phyloP scores from a whole-genome alignment of 2,113 vertebrate genomes.

The Tachycineta bicolor region DNA sequence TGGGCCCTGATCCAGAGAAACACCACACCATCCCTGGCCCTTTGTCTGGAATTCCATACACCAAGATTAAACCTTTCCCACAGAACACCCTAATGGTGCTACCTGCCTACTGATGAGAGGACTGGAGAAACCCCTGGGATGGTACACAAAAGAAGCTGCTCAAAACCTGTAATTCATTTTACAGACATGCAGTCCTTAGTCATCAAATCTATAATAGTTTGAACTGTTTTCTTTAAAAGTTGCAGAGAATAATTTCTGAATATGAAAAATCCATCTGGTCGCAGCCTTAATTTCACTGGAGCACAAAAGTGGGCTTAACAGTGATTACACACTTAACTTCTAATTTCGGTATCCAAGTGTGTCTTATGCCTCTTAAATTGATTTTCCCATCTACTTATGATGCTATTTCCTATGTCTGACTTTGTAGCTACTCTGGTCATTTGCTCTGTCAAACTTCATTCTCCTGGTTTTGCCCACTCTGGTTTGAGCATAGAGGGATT shows the following conservation, averaged over 20 bases:
- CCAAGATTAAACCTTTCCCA: background rate
- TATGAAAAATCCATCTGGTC: background rate
- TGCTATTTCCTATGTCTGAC: background rate
- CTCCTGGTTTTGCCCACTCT: background rate
- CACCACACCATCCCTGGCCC: rapidly evolving
- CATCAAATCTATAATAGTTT: background rate
- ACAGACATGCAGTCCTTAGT: background rate
- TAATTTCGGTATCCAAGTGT: rapidly evolving
- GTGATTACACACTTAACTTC: background rate
- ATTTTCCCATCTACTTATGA: background rate
- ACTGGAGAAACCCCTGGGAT: background rate
- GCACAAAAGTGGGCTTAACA: background rate
- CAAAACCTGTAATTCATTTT: background rate
- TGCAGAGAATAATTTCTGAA: background rate
- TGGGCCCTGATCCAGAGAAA: background rate
- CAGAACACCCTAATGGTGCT: background rate
- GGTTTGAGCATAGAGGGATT: background rate
- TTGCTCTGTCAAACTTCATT: background rate
- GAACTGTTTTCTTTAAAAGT: background rate
- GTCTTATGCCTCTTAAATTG: background rate
- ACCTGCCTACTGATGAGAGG: background rate
- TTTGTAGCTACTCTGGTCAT: background rate
- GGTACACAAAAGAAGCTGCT: background rate
- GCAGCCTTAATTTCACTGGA: background rate
- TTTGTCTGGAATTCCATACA: background rate